Conservation (phyloP, 2,888 invertebrate species). For the Drosophila colorata region DNA sequence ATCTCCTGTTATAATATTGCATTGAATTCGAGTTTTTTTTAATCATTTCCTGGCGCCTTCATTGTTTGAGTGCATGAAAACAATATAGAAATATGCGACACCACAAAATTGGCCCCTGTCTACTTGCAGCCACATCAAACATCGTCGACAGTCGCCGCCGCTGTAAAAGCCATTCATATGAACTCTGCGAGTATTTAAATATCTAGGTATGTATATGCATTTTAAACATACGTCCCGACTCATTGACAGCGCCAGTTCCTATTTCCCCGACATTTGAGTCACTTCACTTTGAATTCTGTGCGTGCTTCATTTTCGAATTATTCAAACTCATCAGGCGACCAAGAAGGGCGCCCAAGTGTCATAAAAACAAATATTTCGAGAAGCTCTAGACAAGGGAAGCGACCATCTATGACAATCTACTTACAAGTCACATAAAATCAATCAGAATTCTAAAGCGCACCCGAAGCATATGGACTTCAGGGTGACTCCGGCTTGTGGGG, state of each 20-base stretch:
- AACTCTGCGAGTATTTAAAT: slow-evolving; percentile 26
- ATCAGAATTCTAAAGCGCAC: slow-evolving; percentile 59
- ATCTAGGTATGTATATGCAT: slow-evolving; percentile 7
- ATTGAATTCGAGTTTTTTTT: background rate
- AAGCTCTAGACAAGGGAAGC: slow-evolving; percentile 16
- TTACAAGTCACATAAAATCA: slow-evolving; percentile 73
- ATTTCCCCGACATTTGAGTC: slow-evolving; percentile 28
- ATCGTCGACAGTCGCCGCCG: slow-evolving; percentile 18
- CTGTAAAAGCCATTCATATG: slow-evolving; percentile 19
- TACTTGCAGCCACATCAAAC: slow-evolving; percentile 48
- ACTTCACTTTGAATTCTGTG: slow-evolving; percentile 56
- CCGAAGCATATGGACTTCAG: slow-evolving; percentile 11
- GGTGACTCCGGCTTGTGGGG: slow-evolving; percentile 24
- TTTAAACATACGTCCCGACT: slow-evolving; percentile 12
- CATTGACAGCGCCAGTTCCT: slow-evolving; percentile 16
- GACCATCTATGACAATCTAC: slow-evolving; percentile 51
- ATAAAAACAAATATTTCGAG: slow-evolving; percentile 67
- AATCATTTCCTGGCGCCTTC: slow-evolving; percentile 33
- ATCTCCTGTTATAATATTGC: slow-evolving; percentile 1
- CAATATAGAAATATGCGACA: slow-evolving; percentile 38
- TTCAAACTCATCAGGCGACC: slow-evolving; percentile 49
- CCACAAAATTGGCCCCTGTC: slow-evolving; percentile 7
- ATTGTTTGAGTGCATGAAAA: slow-evolving; percentile 33
- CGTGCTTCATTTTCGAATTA: slow-evolving; percentile 61
- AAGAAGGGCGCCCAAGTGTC: slow-evolving; percentile 55